Percentiles rank a stretch among this genome's conserved stretches.
Conservation (phyloP, 2,888 invertebrate genomes). For the Pollenia labialis region DNA sequence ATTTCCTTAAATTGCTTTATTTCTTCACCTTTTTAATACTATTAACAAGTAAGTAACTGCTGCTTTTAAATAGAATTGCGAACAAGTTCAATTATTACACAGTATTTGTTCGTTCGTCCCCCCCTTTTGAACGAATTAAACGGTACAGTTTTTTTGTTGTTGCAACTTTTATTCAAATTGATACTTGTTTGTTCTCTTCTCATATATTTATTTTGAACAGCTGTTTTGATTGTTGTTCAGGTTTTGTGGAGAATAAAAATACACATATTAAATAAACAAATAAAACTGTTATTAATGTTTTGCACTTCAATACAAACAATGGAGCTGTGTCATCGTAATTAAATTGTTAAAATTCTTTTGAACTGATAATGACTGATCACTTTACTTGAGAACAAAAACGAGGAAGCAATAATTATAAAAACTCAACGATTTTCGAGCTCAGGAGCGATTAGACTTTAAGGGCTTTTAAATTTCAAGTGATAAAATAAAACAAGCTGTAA, state of each 20-base stretch:
- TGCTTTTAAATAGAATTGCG: conserved; percentile 10
- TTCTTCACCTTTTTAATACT: neutral
- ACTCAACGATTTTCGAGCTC: no score
- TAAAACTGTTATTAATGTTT: conserved; percentile 11
- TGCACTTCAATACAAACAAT: neutral
- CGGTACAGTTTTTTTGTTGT: neutral
- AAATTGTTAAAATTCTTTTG: conserved; percentile 27
- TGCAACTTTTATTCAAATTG: conserved; percentile 31
- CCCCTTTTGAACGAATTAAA: conserved; percentile 1
- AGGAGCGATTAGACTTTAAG: no score
- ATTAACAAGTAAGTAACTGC: neutral
- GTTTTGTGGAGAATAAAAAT: conserved; percentile 9
- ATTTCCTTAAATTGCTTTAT: neutral
- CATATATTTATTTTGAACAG: neutral
- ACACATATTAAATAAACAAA: neutral
- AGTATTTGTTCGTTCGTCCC: neutral
- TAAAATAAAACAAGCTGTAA: no score
- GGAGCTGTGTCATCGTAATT: conserved; percentile 20
- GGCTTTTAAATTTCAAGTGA: no score
- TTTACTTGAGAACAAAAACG: neutral
- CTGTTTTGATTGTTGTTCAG: conserved; percentile 14
- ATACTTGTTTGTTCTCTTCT: neutral
- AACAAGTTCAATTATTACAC: conserved; percentile 45
- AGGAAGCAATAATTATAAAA: no score
- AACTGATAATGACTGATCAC: neutral